phyloP scores from a whole-genome alignment of 30 jellyfish, hydroid and myxozoan species.

The Aurelia sp. region DNA sequence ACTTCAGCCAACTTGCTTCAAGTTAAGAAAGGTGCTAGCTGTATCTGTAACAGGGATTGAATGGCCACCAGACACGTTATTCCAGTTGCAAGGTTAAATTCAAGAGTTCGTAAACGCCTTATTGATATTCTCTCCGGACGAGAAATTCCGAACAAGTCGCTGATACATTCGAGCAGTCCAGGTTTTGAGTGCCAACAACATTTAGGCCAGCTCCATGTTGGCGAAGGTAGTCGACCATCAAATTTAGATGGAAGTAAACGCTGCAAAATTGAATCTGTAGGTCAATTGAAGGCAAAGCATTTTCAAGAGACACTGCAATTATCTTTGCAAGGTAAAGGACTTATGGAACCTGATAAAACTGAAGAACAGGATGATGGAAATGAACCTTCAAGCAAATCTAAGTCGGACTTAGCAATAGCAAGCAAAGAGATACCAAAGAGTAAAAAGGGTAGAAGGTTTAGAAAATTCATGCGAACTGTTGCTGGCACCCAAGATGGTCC shows the following conservation, averaged over 20 bases:
- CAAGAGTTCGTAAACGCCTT: conserved; percentile 22
- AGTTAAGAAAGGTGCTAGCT: too few relatives aligned
- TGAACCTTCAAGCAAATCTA: background rate
- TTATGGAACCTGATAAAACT: background rate
- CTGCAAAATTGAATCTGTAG: background rate
- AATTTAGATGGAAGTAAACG: background rate
- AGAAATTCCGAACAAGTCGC: background rate
- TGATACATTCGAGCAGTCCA: background rate
- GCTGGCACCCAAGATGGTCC: conserved; percentile 10
- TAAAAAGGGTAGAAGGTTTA: conserved; percentile 1
- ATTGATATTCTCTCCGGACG: conserved; percentile 29
- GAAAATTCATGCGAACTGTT: conserved; percentile 9
- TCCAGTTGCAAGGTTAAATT: conserved; percentile 26
- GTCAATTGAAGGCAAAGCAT: background rate
- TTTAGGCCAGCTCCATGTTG: background rate
- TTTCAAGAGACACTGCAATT: background rate
- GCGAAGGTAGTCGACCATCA: background rate
- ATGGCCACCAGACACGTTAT: conserved; percentile 13
- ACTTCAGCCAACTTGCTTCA: too few relatives aligned
- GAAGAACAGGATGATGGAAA: background rate
- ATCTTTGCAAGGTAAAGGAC: background rate
- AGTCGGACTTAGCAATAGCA: background rate
- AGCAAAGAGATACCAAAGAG: background rate
- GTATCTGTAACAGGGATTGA: too few relatives aligned
- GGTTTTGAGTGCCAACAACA: conserved; percentile 2